phyloP scores from a whole-genome alignment of 2,888 invertebrate genomes.

The Coenonympha glycerion region DNA sequence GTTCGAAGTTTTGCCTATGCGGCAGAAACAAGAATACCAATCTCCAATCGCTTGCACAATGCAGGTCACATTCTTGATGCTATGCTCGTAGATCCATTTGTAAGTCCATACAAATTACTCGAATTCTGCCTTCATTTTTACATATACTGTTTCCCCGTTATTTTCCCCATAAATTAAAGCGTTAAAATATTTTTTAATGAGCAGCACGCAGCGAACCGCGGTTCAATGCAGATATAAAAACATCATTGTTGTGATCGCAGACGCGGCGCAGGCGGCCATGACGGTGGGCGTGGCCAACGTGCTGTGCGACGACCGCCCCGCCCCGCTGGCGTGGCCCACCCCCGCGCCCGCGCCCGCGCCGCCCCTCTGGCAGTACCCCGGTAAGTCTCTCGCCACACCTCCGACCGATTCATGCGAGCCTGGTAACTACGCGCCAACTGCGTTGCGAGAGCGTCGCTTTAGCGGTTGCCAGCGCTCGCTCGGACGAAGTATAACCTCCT shows the following conservation, averaged over 20 bases:
- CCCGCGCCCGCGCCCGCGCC: constrained; percentile 78
- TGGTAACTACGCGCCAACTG: constrained; percentile 75
- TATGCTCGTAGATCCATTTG: no score
- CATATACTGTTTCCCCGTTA: background rate
- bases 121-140: background rate
- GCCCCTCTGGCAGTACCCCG: constrained; percentile 89
- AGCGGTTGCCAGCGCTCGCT: constrained; percentile 40
- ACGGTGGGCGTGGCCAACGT: constrained; percentile 80
- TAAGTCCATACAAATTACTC: background rate
- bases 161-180: background rate
- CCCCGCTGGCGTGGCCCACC: constrained; percentile 75
- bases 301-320: constrained; percentile 79
- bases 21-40: no score
- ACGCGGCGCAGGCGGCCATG: constrained; percentile 80
- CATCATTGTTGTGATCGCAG: constrained; percentile 68
- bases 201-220: constrained; percentile 31
- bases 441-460: constrained; percentile 66
- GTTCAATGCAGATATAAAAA: constrained; percentile 33
- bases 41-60: no score
- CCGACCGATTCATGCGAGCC: constrained; percentile 56
- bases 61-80: no score
- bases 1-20: no score
- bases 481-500: constrained; percentile 48
- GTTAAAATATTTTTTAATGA: constrained; percentile 12
- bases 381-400: constrained; percentile 77